Evolutionary conservation across 64 coral and sea anemone genomes (phyloP).

Genomic region (Acropora yongei): DNA sequence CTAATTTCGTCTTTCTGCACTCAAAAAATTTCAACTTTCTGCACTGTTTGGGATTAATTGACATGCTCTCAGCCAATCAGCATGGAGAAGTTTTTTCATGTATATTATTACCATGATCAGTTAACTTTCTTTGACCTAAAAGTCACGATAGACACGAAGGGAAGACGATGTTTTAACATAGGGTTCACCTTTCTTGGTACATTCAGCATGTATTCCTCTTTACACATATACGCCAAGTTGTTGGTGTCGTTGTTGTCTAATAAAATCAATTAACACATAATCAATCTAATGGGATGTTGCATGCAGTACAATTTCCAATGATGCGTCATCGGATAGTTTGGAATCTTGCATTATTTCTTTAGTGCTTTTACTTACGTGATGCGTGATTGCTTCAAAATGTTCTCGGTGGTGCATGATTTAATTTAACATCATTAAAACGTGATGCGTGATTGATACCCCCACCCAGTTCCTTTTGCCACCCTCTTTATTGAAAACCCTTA

Average conservation of each 20-base stretch:
- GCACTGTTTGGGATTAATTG: too few species aligned
- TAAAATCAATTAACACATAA: not conserved
- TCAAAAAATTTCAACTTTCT: too few species aligned
- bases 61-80: not conserved
- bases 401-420: slow-evolving; percentile 5
- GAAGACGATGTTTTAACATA: not conserved
- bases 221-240: too few species aligned
- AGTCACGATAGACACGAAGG: not conserved
- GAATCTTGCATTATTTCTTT: not conserved
- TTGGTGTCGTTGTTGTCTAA: too few species aligned
- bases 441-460: not conserved
- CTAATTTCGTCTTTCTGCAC: too few species aligned
- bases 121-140: slow-evolving; percentile 10
- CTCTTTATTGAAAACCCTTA: not conserved
- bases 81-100: too few species aligned
- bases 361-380: not conserved
- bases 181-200: too few species aligned
- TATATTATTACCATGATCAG: slow-evolving; percentile 1
- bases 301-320: not conserved
- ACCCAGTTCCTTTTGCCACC: not conserved
- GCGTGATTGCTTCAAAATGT: slow-evolving; percentile 2
- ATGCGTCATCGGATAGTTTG: not conserved
- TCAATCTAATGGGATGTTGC: not conserved
- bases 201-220: too few species aligned
- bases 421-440: not conserved